Conservation (phyloP, 2,113 vertebrate genomes). For the Cairina moschata region DNA sequence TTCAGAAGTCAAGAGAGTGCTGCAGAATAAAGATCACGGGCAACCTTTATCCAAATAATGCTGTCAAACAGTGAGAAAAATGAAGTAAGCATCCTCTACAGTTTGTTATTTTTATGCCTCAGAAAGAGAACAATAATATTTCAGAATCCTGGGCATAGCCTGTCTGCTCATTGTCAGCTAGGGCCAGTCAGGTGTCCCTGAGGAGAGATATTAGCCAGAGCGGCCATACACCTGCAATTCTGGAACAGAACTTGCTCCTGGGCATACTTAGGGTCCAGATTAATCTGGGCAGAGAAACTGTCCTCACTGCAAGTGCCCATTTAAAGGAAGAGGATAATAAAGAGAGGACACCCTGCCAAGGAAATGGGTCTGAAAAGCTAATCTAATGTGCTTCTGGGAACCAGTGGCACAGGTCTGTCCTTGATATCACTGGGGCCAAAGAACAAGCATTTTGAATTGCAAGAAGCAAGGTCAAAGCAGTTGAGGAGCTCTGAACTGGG, state of each 20-base stretch:
- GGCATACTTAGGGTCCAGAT: background rate
- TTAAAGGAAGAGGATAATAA: background rate
- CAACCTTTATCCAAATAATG: background rate
- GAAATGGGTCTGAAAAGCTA: background rate
- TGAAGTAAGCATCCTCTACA: background rate
- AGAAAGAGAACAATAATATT: background rate
- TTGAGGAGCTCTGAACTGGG: background rate
- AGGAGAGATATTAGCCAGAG: background rate
- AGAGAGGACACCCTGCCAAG: background rate
- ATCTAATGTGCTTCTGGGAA: background rate
- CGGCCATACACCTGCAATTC: background rate
- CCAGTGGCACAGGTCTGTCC: background rate
- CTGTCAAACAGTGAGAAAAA: background rate
- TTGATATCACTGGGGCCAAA: background rate
- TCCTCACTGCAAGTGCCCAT: background rate
- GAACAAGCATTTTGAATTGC: background rate
- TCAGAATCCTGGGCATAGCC: background rate
- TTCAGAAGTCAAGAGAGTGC: background rate
- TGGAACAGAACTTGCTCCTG: background rate
- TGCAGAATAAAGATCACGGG: background rate
- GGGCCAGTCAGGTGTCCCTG: background rate
- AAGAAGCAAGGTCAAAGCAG: background rate
- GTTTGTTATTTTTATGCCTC: background rate
- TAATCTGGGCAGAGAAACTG: background rate
- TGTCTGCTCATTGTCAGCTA: background rate